Evolutionary conservation across 2,797 vertebrate genomes (phyloP).

Genomic region (Botia kubotai): DNA sequence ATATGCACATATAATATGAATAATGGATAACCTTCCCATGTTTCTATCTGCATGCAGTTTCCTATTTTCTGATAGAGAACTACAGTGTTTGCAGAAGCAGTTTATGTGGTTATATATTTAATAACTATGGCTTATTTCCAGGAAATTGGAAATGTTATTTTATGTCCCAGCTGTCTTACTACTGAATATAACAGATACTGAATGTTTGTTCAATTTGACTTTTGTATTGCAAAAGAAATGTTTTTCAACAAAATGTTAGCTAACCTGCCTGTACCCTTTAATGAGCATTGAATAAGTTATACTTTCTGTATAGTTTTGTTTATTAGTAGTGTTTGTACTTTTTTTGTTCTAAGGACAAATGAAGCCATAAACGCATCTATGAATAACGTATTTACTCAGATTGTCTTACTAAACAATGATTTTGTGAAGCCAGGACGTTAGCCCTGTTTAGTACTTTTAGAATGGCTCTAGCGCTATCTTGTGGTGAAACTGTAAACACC

Average conservation of each 20-base stretch:
- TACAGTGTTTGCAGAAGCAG: background rate
- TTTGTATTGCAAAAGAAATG: too few species aligned
- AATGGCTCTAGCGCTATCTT: slow-evolving; percentile 23
- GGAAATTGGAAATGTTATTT: too few species aligned
- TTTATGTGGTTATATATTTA: background rate
- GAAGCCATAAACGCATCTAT: background rate
- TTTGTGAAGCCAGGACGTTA: background rate
- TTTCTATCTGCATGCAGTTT: background rate
- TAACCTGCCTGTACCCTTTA: too few species aligned
- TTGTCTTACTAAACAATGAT: background rate
- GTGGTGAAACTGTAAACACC: slow-evolving; percentile 3
- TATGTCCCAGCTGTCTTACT: too few species aligned
- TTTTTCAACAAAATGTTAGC: too few species aligned
- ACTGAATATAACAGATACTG: too few species aligned
- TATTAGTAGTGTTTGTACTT: too few species aligned
- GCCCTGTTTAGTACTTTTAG: background rate
- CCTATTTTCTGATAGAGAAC: background rate
- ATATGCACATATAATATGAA: slow-evolving; percentile 23
- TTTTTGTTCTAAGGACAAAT: background rate
- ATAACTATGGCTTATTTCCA: too few species aligned
- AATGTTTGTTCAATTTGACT: too few species aligned
- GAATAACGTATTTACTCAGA: background rate
- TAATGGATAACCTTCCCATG: slow-evolving; percentile 23
- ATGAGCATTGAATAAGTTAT: too few species aligned
- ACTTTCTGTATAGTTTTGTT: too few species aligned